Conservation (phyloP, 2,797 vertebrate genomes). For the Oreonectes daqikongensis region DNA sequence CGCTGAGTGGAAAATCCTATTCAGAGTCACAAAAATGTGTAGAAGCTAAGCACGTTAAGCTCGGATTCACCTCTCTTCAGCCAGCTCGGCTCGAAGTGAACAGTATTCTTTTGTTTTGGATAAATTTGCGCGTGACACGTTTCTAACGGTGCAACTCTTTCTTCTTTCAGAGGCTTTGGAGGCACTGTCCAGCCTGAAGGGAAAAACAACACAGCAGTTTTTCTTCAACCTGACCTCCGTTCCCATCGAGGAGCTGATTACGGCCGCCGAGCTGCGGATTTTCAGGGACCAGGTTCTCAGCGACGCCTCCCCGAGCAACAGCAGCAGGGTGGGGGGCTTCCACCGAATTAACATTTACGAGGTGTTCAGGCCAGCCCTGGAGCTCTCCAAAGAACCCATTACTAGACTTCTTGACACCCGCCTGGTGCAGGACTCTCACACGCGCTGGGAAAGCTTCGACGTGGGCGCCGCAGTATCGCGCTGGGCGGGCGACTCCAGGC, state of each 20-base stretch:
- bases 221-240: constrained; percentile 96
- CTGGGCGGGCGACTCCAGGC: constrained; percentile 88
- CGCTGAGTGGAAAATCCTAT: constrained; percentile 42
- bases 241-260: constrained; percentile 89
- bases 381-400: constrained; percentile 80
- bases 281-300: constrained; percentile 91
- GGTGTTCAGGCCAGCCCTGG: constrained; percentile 84
- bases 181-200: constrained; percentile 87
- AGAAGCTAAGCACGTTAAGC: neutral
- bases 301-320: constrained; percentile 56
- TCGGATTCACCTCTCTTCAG: neutral
- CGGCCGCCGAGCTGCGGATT: constrained; percentile 93
- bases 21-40: constrained; percentile 18
- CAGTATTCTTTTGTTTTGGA: neutral
- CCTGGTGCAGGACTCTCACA: constrained; percentile 90
- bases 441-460: constrained; percentile 97
- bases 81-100: neutral
- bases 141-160: constrained; percentile 37
- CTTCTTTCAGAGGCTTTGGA: constrained; percentile 86
- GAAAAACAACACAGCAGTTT: constrained; percentile 91
- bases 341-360: constrained; percentile 99
- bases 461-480: constrained; percentile 90
- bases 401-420: constrained; percentile 95
- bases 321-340: constrained; percentile 75
- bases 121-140: neutral